Evolutionary conservation across 2,797 vertebrate genomes (phyloP), one percentile per base, ranked within the genome.

Genomic region (Garrulus glandarius): DNA sequence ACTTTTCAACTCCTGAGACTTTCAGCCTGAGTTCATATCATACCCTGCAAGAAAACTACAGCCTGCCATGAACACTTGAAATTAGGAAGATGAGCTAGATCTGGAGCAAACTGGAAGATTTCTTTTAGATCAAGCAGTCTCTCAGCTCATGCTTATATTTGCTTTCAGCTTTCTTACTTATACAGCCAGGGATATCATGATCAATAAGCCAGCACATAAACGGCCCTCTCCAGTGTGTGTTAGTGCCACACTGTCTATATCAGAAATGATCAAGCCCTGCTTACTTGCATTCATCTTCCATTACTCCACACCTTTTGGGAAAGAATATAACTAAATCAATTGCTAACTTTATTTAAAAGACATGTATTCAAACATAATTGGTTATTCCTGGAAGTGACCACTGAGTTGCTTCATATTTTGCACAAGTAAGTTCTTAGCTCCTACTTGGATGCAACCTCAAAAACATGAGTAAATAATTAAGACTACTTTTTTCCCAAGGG

Each of bases 391-490:
- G 78, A 94, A 92, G 34, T 49, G 18, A 56, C 70, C 20, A 15
- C 1, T 3, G 30, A 16, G 67, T 79, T 88, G n/a, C 59, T 69
- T 91, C 47, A 60, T 60, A 72, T 64, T 92, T 88, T 76, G 34
- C 22, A 70, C 30, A 67, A 81, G 75, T 70, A 34, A 71, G 75
- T 92, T 93, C 77, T 86, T 82, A 75, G 52, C 20, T 89, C 24
- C 57, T 61, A 15, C 32, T 84, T 86, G 55, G 55, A 91, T 67
- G 39, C 16, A 67, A 56, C 36, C 59, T 81, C 74, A 60, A 36
- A 92, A 95, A 88, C 24, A 60, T 32, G 41, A 86, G 34, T 65
- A 94, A 92, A 72, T 68, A 5, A 84, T 79, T 93, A 88, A 79
- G 44, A 81, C 18, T 47, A 26, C 15, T 72, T 71, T 11, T 30